Percentiles rank a stretch among this genome's conserved stretches.
Evolutionary conservation across 1,140 invertebrate species (phyloP).

Genomic region (Pararge aegeria): DNA sequence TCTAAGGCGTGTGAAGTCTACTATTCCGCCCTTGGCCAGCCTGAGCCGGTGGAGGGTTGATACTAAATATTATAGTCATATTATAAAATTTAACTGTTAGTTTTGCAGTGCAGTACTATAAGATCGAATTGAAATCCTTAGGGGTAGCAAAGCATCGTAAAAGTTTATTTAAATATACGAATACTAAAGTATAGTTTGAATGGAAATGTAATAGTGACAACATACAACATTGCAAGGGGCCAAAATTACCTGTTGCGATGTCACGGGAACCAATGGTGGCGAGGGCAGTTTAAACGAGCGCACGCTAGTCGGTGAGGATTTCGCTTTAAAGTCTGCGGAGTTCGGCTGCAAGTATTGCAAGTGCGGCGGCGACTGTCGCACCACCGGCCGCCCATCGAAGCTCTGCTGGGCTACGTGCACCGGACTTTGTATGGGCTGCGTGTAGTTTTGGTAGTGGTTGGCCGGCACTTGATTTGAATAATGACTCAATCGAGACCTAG

Average conservation of each 20-base stretch:
- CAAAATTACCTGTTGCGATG: constrained; percentile 57
- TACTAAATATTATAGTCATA: too few relatives aligned
- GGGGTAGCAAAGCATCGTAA: too few relatives aligned
- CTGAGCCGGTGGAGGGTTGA: too few relatives aligned
- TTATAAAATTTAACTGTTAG: too few relatives aligned
- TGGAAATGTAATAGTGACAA: too few relatives aligned
- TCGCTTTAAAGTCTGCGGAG: constrained; percentile 54
- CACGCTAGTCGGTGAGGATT: constrained; percentile 29
- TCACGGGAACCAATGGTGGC: constrained; percentile 49
- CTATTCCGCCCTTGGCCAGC: too few relatives aligned
- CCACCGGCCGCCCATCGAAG: constrained; percentile 37
- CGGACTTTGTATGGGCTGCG: constrained; percentile 37
- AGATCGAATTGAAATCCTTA: too few relatives aligned
- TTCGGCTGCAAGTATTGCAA: constrained; percentile 59
- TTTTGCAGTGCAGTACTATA: too few relatives aligned
- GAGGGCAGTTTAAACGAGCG: constrained; percentile 69
- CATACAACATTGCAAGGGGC: too few relatives aligned
- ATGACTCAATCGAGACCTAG: constrained; percentile 48
- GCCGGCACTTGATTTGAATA: constrained; percentile 47
- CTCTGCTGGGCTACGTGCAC: constrained; percentile 26
- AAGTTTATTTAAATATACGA: too few relatives aligned
- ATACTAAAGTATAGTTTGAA: too few relatives aligned
- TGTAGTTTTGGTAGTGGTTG: constrained; percentile 54
- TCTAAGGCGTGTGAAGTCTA: too few relatives aligned
- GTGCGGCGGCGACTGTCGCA: constrained; percentile 40